Evolutionary conservation across 2,797 vertebrate genomes (phyloP), one percentile per base, ranked within the genome.

Genomic region (Typhlichthys subterraneus): DNA sequence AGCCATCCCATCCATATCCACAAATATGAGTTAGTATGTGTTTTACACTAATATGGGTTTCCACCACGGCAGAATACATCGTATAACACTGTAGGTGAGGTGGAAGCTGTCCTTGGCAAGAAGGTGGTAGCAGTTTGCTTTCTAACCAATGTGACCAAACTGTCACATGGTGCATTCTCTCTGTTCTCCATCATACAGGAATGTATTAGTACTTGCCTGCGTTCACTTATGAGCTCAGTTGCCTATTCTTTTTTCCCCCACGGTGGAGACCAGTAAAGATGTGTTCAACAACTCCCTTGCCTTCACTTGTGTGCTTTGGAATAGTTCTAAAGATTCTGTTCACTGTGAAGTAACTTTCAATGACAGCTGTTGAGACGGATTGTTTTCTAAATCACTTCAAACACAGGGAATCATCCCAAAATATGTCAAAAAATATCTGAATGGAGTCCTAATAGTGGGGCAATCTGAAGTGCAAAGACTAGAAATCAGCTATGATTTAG

Each of bases 251-350:
- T 91, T 91, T 86, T 42, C 8, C 23, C 84, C 83, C 83, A 86
- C 87, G 87, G 78, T 61, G 59, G 74, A 72, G 53, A 75, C 77
- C 77, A 73, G 66, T 63, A 59, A 61, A 64, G 75, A 75, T 79
- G 76, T 80, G 69, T 82, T 76, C 71, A 70, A 68, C 73, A 80
- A 73, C 69, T 86, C 79, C 63, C 75, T 77, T 81, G 73, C 72
- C 73, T 73, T 85, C 77, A 84, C 71, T 69, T 84, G 63, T 91
- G 77, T 88, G 84, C 83, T 84, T 85, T 93, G 88, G 87, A 90
- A 48, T 65, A 61, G 45, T 70, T 89, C 87, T 90, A 89, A 87
- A 86, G 76, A 77, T 79, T 76, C 77, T 72, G 74, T 88, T 80
- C 72, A 85, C 66, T 75, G 65, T 77, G 60, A 82, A 85, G 80